These are phyloP conservation scores for Alviniconcha strummeri DNA, from an alignment of 2,888 invertebrate species.

Conservation along the genomic window DNA sequence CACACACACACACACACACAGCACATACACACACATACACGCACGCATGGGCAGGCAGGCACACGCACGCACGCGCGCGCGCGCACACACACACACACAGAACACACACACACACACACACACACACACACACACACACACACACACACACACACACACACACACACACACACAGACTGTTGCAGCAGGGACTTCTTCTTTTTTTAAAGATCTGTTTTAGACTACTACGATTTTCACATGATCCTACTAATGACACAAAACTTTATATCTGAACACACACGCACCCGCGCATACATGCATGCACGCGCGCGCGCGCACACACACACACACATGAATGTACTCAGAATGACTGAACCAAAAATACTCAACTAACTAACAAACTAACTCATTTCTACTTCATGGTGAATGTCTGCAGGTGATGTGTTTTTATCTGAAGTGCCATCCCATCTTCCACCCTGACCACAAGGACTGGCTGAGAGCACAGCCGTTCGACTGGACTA, in stretches of 20 bases:
- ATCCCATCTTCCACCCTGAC: slow-evolving; percentile 62
- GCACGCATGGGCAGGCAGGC: not conserved
- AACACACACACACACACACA: slow-evolving; percentile 1
- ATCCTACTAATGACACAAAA: no score
- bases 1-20: not conserved
- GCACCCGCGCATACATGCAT: not conserved
- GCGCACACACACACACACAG: not conserved
- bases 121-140: slow-evolving; percentile 1
- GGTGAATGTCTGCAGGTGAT: slow-evolving; percentile 50
- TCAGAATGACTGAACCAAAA: not conserved
- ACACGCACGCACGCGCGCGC: not conserved
- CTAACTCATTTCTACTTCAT: not conserved
- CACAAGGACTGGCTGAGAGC: slow-evolving; percentile 57
- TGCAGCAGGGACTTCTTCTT: no score
- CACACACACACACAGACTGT: not conserved
- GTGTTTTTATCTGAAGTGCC: slow-evolving; percentile 66
- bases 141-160: slow-evolving; percentile 1
- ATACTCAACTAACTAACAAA: not conserved
- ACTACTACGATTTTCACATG: no score
- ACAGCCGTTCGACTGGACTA: slow-evolving; percentile 64
- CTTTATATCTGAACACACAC: not conserved
- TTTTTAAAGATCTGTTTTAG: no score
- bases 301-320: not conserved
- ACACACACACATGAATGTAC: not conserved
- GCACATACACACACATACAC: not conserved